Base-by-base conservation (phyloP, 2,113 vertebrate genomes). In the Nerophis lumbriciformis region DNA sequence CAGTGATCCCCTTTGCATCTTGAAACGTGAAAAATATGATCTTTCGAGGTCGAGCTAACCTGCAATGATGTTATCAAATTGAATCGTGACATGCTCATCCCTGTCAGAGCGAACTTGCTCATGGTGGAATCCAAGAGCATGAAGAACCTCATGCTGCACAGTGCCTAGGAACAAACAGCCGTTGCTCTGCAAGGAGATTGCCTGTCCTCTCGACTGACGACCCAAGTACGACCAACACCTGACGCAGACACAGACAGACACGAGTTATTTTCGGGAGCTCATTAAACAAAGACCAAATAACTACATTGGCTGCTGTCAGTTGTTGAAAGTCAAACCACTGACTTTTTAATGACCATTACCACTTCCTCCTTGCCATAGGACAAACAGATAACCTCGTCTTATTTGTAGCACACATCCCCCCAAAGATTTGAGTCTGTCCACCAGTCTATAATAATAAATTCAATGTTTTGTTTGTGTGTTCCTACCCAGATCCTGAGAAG, bases 91-190 rank as follows among this genome's bases (percentile, higher is more conserved):
- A 9, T 84, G 44, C 0, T 1, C 0, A 64, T 89, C 85, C 7
- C 89, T 68, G 79, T 90, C 88, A 0, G 60, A 82, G 64, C 89
- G 84, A 19, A 54, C 62, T 0, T 88, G 87, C 51, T 90, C 89
- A 10, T 89, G 89, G 66, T 85, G 68, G 61, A 90, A 86, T 19
- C 89, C 87, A 38, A 90, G 70, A 6, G 85, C 78, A 10, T 90
- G 89, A 2, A 90, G 59, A 13, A 85, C 38, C 51, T 89, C 85
- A 4, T 90, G 89, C 13, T 85, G 85, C 38, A 85, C 63, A 0
- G 63, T 56, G 2, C 5, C 2, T 0, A 0, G 8, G 61, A 19
- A 55, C 16, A 88, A 0, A 45, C 88, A 89, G 0, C 69, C 62
- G 0, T 1, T 0, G 11, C 1, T 35, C n/a, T 0, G 10, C 2